phyloP scores from a whole-genome alignment of 2,113 vertebrate species.

The Rhabdornis inornatus region DNA sequence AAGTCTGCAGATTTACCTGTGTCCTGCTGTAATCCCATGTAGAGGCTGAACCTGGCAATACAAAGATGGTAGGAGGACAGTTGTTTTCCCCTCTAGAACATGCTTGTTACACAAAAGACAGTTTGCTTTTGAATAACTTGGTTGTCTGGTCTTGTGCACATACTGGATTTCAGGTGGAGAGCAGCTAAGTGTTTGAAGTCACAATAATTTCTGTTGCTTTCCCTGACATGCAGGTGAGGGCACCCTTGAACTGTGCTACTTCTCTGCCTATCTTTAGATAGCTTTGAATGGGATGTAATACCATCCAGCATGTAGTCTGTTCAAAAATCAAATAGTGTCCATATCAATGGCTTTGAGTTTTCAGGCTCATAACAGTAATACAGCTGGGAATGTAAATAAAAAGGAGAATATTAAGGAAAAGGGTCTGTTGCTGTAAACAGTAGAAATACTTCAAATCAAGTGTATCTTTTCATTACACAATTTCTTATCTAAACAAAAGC shows the following conservation, averaged over 20 bases:
- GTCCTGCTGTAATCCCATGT: rapidly evolving
- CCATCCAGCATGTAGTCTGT: neutral
- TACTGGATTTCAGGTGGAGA: neutral
- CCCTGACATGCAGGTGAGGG: conserved; percentile 30
- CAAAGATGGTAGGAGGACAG: neutral
- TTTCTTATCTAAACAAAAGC: neutral
- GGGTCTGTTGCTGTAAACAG: neutral
- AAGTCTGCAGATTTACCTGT: neutral
- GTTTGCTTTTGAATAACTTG: neutral
- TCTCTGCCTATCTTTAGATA: conserved; percentile 14
- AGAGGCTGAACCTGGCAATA: rapidly evolving
- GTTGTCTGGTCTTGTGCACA: neutral
- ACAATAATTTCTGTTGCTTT: conserved; percentile 38
- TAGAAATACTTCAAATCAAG: neutral
- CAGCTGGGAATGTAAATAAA: conserved; percentile 24
- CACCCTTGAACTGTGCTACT: conserved; percentile 62
- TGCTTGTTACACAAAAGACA: neutral
- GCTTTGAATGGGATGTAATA: neutral
- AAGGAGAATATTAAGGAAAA: conserved; percentile 11
- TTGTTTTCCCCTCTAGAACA: neutral
- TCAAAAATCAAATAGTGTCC: conserved; percentile 1
- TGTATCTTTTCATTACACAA: neutral
- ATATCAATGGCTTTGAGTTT: neutral
- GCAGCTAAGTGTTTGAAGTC: neutral
- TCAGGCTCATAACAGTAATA: neutral